Percentiles rank a stretch among this genome's conserved stretches.
Evolutionary conservation across 2,888 invertebrate species (phyloP).

Genomic region (Isotomurus palustris): DNA sequence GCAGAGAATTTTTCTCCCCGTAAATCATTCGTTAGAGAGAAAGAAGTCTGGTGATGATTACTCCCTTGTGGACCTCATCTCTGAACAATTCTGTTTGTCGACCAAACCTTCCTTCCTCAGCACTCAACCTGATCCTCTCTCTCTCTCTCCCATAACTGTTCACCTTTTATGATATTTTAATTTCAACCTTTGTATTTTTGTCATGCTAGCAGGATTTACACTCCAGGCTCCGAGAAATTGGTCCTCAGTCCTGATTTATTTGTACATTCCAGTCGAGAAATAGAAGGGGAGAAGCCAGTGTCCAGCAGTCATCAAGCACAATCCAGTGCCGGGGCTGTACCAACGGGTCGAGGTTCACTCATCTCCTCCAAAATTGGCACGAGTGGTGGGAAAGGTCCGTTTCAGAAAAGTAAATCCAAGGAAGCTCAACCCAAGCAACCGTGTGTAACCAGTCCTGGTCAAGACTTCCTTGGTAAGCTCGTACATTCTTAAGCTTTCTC

Average conservation of each 20-base stretch:
- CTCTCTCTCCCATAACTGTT: no score
- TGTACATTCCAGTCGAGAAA: constrained; percentile 42
- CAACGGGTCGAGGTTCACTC: constrained; percentile 18
- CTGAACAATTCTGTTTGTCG: no score
- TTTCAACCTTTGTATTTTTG: no score
- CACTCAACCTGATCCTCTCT: no score
- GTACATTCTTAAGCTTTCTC: background rate
- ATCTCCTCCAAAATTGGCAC: constrained; percentile 13
- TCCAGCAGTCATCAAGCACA: constrained; percentile 25
- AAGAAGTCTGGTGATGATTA: constrained; percentile 7
- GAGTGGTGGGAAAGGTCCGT: constrained; percentile 31
- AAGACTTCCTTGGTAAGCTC: constrained; percentile 43
- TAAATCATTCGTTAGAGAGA: constrained; percentile 14
- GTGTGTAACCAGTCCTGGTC: constrained; percentile 23
- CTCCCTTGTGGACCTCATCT: background rate
- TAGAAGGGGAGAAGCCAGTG: constrained; percentile 39
- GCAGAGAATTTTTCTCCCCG: constrained; percentile 8
- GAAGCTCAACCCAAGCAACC: constrained; percentile 34
- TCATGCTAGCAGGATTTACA: no score
- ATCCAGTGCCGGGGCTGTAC: no score
- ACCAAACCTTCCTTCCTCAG: background rate
- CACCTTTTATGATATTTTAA: no score
- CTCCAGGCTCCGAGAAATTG: no score
- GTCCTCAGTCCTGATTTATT: no score
- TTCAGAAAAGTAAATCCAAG: constrained; percentile 41